These are phyloP conservation scores for Holotrichia oblita DNA, from an alignment of 1,140 invertebrate genomes.

Conservation along the genomic window DNA sequence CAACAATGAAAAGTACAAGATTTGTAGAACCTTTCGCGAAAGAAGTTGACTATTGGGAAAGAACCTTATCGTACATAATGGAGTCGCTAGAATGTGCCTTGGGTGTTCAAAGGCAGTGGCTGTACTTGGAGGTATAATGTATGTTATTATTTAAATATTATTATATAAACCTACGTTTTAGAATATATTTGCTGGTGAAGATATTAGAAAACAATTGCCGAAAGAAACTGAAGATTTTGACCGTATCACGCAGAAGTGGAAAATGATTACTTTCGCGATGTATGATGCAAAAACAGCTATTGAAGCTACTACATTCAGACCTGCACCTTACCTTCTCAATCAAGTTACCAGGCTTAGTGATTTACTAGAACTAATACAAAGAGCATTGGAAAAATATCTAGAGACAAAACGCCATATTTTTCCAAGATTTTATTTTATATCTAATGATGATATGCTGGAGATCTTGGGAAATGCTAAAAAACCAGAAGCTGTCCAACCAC, in stretches of 20 bases:
- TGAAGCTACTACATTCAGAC: constrained; percentile 66
- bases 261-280: constrained; percentile 74
- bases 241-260: constrained; percentile 75
- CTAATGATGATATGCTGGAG: constrained; percentile 87
- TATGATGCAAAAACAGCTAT: constrained; percentile 65
- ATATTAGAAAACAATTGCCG: constrained; percentile 85
- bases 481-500: constrained; percentile 82
- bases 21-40: constrained; percentile 85
- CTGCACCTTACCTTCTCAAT: constrained; percentile 68
- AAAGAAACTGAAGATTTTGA: constrained; percentile 80
- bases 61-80: constrained; percentile 77
- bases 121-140: constrained; percentile 76
- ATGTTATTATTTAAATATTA: not conserved
- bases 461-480: constrained; percentile 85
- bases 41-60: constrained; percentile 85
- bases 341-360: constrained; percentile 71
- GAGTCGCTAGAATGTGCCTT: constrained; percentile 81
- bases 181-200: constrained; percentile 86
- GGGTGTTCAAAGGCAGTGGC: constrained; percentile 80
- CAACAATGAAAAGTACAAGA: constrained; percentile 85
- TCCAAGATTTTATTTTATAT: constrained; percentile 88
- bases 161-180: constrained; percentile 55
- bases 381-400: constrained; percentile 82
- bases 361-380: constrained; percentile 73
- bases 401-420: constrained; percentile 86